Evolutionary conservation across 2,113 vertebrate species (phyloP).

Genomic region (Pao palembangensis): DNA sequence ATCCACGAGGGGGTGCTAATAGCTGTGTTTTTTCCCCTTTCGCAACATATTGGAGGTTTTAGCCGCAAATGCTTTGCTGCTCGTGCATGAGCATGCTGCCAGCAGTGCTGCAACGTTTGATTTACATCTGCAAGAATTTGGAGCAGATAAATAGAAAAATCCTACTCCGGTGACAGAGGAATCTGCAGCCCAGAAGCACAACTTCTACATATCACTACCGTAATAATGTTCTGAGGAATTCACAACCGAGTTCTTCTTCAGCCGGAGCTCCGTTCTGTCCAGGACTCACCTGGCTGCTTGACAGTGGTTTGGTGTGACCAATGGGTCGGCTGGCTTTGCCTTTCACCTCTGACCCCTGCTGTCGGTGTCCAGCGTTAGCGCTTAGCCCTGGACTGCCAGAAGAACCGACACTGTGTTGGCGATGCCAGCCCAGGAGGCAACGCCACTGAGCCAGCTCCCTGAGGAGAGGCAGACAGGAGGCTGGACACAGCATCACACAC

Average conservation of each 20-base stretch:
- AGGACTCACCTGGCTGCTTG: constrained; percentile 66
- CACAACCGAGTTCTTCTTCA: too few species aligned
- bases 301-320: constrained; percentile 59
- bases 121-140: too few species aligned
- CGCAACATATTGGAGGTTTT: too few species aligned
- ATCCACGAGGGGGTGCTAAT: too few species aligned
- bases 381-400: constrained; percentile 21
- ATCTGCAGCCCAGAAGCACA: background rate
- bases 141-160: too few species aligned
- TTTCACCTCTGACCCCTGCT: constrained; percentile 47
- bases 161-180: background rate
- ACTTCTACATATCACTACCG: too few species aligned
- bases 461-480: constrained; percentile 75
- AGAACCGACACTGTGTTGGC: constrained; percentile 47
- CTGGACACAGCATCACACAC: constrained; percentile 69
- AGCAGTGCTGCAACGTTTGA: too few species aligned
- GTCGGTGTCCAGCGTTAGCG: constrained; percentile 13
- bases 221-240: too few species aligned
- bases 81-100: too few species aligned
- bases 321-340: constrained; percentile 48
- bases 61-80: too few species aligned
- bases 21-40: too few species aligned
- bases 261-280: background rate
- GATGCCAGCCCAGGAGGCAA: constrained; percentile 69
- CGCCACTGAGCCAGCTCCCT: constrained; percentile 73